Base-by-base conservation (phyloP, 2,888 invertebrate genomes). In the Celastrina argiolus region DNA sequence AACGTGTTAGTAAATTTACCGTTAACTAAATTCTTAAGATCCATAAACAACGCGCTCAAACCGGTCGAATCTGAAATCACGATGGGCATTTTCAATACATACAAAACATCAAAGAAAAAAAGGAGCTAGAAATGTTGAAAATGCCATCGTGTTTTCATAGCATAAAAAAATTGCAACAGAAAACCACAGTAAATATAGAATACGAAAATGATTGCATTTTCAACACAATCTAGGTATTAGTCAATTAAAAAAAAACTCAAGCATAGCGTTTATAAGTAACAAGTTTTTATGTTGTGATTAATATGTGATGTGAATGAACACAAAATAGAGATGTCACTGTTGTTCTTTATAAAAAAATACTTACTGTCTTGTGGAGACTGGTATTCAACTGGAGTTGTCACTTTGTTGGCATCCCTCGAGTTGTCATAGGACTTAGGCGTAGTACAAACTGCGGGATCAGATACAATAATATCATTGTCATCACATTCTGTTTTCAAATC, bases 61-160 rank as follows among this genome's bases (percentile, higher is more conserved):
- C 87, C 82, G 83, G 84, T 82, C 71, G 87, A 84, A 91, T 91
- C 92, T 92, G 92, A 91, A 92, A 92, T 81, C 89, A 92, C 88
- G 91, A 88, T 89, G 85, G 92, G 85, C 88, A 90, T 92, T 91
- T 89, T 91, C 89, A 86, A 80, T 84, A 81, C 75, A 74, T 74
- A 74, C 31, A 74, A 70, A 73, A 71, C 66, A 79, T 72, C 73
- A 75, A 76, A 68, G 42, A 65, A 63, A 69, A 71, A 71, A 39
- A n/a, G n/a, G 65, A 63, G 58, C 63, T 68, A 70, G 73, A 67
- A 80, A 85, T 89, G 91, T 90, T 90, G 91, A 91, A 91, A 91
- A 91, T 91, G 91, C 91, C 91, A 89, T 90, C 91, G 87, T 91
- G 91, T 87, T 91, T 91, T 87, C 90, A 85, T 82, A 81, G 78